Evolutionary conservation across 1,140 invertebrate species (phyloP).

Genomic region (Thaumetopoea pityocampa): DNA sequence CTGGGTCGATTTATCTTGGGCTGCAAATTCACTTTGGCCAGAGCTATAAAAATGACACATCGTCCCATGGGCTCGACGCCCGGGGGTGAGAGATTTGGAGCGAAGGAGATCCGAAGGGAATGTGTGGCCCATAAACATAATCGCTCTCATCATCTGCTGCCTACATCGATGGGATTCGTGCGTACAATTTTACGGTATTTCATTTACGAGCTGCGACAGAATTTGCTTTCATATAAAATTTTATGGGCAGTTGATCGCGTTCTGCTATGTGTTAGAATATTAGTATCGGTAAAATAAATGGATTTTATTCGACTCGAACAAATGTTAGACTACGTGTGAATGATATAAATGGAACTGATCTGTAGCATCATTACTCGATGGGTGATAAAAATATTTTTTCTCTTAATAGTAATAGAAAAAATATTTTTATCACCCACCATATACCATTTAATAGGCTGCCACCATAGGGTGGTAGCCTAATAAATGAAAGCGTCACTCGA

Average conservation of each 20-base stretch:
- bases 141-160: conserved; percentile 51
- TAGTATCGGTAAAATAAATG: conserved; percentile 11
- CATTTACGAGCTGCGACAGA: conserved; percentile 39
- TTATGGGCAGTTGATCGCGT: conserved; percentile 20
- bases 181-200: conserved; percentile 29
- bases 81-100: conserved; percentile 41
- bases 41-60: conserved; percentile 71
- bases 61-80: conserved; percentile 45
- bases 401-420: no score
- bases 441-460: no score
- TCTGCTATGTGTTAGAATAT: conserved; percentile 5
- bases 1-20: conserved; percentile 57
- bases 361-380: no score
- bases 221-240: conserved; percentile 41
- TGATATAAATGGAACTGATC: no score
- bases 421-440: no score
- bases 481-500: no score
- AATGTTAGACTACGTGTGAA: neutral
- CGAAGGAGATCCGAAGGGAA: conserved; percentile 41
- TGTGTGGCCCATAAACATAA: conserved; percentile 60
- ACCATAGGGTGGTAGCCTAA: no score
- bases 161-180: conserved; percentile 36
- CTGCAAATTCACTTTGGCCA: conserved; percentile 70
- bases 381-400: no score
- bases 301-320: conserved; percentile 4